phyloP scores from a whole-genome alignment of 2,888 invertebrate genomes.

The Gymnoscelis rufifasciata region DNA sequence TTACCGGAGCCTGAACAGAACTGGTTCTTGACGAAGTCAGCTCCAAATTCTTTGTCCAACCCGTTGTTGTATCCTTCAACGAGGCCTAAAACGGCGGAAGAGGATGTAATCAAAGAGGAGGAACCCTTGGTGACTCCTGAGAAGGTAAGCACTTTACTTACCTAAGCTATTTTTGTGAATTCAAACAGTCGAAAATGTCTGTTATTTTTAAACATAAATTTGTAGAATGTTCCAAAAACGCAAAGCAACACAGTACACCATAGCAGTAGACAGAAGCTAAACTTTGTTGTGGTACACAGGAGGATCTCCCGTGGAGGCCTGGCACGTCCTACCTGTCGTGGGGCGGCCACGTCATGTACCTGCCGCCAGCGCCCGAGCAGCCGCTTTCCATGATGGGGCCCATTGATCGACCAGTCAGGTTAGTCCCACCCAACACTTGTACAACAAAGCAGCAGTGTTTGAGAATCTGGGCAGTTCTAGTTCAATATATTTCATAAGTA shows the following conservation, averaged over 20 bases:
- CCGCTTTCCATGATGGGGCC: conserved; percentile 61
- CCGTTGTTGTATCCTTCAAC: conserved; percentile 61
- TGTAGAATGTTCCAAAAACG: no score
- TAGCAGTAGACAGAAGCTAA: no score
- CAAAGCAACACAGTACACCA: no score
- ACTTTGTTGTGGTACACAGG: conserved; percentile 40
- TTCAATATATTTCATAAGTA: no score
- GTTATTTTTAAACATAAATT: no score
- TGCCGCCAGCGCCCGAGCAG: conserved; percentile 78
- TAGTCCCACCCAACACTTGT: no score
- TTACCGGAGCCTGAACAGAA: conserved; percentile 79
- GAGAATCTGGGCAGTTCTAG: no score
- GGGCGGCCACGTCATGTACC: conserved; percentile 88
- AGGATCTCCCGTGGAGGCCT: conserved; percentile 55
- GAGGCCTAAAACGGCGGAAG: conserved; percentile 53
- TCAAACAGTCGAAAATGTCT: no score
- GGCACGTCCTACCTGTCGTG: conserved; percentile 78
- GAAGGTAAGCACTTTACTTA: conserved; percentile 53
- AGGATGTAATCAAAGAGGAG: conserved; percentile 62
- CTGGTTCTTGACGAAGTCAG: conserved; percentile 90
- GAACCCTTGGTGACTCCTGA: conserved; percentile 52
- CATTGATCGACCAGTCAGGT: conserved; percentile 66
- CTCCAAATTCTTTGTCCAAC: conserved; percentile 87
- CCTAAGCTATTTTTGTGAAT: not conserved
- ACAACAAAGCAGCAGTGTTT: no score